These are phyloP conservation scores for Daboia siamensis DNA, from an alignment of 2,113 vertebrate genomes.

Conservation along the genomic window DNA sequence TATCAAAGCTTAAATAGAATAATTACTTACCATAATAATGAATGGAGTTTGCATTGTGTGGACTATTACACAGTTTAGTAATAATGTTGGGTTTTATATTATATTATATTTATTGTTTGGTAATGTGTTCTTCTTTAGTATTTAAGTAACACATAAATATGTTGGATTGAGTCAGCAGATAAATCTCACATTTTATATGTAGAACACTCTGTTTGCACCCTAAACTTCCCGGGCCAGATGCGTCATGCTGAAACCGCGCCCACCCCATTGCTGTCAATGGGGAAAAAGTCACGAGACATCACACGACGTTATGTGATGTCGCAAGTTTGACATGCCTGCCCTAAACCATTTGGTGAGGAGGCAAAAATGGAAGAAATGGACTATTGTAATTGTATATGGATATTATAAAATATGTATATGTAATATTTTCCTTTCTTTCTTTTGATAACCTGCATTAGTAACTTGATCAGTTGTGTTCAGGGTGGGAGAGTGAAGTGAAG, in stretches of 20 bases:
- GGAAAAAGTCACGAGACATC: too few relatives aligned
- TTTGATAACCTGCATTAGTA: not conserved
- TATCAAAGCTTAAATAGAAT: conserved; percentile 28
- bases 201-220: not conserved
- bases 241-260: too few relatives aligned
- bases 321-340: too few relatives aligned
- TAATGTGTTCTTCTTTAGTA: not conserved
- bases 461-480: not conserved
- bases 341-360: rapidly evolving
- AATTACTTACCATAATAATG: conserved; percentile 45
- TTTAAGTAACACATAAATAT: not conserved
- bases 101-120: not conserved
- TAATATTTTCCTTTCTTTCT: not conserved
- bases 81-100: not conserved
- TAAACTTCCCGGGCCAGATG: too few relatives aligned
- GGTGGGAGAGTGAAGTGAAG: not conserved
- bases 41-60: conserved; percentile 42
- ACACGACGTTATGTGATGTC: too few relatives aligned
- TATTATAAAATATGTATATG: not conserved
- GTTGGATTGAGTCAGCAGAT: not conserved
- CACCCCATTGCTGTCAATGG: too few relatives aligned
- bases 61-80: conserved; percentile 15
- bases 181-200: not conserved
- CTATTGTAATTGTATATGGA: not conserved
- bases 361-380: not conserved